Base-by-base conservation (phyloP, 2,113 vertebrate species). In the Hiodon alosoides region DNA sequence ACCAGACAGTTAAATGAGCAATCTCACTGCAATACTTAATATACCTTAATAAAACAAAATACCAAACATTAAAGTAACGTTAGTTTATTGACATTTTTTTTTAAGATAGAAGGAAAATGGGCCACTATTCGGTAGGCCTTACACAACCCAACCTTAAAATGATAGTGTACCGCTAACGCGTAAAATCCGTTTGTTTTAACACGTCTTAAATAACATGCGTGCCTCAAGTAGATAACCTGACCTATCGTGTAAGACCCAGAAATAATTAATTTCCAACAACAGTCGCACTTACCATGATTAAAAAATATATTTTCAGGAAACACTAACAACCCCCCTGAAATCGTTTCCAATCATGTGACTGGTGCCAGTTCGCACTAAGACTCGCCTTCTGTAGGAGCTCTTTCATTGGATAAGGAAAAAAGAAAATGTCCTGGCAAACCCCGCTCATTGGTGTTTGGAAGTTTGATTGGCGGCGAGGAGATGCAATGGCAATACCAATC, bases 321-420 rank as follows among this genome's bases (percentile, higher is more conserved):
- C 73, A 76, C 76, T 78, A 67, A 61, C 59, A 69, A 68, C 59
- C 78, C 78, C 77, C 79, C 55, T 65, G 72, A 60, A 66, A 77
- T 51, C 58, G 66, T 72, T 62, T 71, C 74, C 60, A 71, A 83
- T 91, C 90, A 91, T 89, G 90, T 91, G 90, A 91, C 86, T 82
- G 5, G 16, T 72, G 59, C 58, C 58, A 53, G 46, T 64, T 62
- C 72, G 60, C 10, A 31, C 58, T 64, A 58, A 57, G 11, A 77
- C 68, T 16, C 58, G 8, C 57, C 64, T 71, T 53, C 72, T 46
- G 52, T 54, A 54, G 60, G 62, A 47, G 16, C 59, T 47, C 68
- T 46, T 55, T 71, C 72, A 71, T 75, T 69, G 72, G 69, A 31
- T 71, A n/a, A 77, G 46, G 47, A 14, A 7, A 59, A 14, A 59